Conservation (phyloP, 2,113 vertebrate species). For the Camarhynchus parvulus region DNA sequence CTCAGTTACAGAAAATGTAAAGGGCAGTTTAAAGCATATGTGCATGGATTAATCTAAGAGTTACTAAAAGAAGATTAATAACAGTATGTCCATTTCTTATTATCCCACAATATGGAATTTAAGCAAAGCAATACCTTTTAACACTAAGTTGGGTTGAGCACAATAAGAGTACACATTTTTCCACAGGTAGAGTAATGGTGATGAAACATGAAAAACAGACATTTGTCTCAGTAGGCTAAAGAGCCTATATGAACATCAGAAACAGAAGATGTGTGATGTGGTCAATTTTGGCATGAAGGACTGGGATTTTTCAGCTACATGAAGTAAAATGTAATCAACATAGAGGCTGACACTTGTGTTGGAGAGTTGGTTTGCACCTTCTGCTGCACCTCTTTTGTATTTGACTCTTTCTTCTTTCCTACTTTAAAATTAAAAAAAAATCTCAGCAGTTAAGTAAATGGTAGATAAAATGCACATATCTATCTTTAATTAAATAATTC, state of each 20-base stretch:
- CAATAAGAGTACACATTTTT: not conserved
- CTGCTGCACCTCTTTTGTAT: not conserved
- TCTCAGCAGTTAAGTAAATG: not conserved
- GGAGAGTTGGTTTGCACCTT: not conserved
- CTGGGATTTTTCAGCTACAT: not conserved
- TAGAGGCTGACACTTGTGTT: not conserved
- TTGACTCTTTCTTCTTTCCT: not conserved
- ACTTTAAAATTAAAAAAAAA: not conserved
- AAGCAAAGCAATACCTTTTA: not conserved
- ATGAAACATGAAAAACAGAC: not conserved
- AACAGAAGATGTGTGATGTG: not conserved
- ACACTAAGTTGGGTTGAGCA: not conserved
- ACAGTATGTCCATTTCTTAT: not conserved
- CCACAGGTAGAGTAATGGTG: not conserved
- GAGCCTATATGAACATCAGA: not conserved
- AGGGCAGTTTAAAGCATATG: not conserved
- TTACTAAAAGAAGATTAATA: not conserved
- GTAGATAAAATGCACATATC: not conserved
- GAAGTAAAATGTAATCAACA: not conserved
- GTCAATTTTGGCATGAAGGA: not conserved
- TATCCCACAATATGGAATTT: not conserved
- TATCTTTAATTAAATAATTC: not conserved
- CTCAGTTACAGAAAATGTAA: not conserved
- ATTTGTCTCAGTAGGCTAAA: not conserved
- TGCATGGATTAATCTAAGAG: not conserved